Percentiles rank a stretch among this genome's conserved stretches.
Conservation (phyloP, 2,797 vertebrate genomes). For the Arvicola amphibius region DNA sequence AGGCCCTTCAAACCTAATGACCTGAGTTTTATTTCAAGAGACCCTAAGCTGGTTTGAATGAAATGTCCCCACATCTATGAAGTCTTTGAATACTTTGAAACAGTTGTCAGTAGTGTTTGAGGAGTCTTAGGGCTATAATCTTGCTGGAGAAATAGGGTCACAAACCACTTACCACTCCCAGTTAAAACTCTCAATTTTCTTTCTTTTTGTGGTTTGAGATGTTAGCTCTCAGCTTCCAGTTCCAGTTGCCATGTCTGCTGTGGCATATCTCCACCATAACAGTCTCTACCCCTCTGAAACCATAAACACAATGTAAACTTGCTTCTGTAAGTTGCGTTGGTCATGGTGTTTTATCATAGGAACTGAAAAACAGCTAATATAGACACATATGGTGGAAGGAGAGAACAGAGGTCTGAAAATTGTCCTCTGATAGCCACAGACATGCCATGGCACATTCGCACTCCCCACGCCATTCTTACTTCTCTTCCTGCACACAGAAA, state of each 20-base stretch:
- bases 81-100: neutral
- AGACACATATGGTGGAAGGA: neutral
- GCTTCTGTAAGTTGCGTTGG: neutral
- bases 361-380: neutral
- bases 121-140: neutral
- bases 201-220: neutral
- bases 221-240: neutral
- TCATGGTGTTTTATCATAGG: neutral
- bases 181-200: neutral
- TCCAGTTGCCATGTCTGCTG: neutral
- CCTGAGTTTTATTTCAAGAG: neutral
- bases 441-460: neutral
- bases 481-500: neutral
- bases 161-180: neutral
- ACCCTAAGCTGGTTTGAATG: neutral
- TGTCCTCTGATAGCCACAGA: neutral
- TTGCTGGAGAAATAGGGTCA: neutral
- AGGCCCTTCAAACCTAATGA: neutral
- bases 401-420: neutral
- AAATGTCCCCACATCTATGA: neutral
- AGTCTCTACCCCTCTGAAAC: neutral
- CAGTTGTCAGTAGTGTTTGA: neutral
- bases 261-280: neutral
- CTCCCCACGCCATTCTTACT: too few species aligned
- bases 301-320: neutral